Evolutionary conservation across 2,797 vertebrate species (phyloP).

Genomic region (Erithacus rubecula): DNA sequence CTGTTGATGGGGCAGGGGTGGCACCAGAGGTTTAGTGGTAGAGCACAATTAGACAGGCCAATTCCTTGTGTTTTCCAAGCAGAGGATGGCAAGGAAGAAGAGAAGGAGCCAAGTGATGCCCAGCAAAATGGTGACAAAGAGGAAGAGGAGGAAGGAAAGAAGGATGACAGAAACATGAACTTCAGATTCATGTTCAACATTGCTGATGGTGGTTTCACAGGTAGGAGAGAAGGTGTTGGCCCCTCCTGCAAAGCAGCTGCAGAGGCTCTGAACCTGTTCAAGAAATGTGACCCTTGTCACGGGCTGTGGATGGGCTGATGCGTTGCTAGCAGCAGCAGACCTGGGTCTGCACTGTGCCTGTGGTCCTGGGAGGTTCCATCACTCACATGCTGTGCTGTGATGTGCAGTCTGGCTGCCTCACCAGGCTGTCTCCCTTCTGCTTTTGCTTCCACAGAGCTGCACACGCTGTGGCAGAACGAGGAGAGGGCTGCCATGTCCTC

Average conservation of each 20-base stretch:
- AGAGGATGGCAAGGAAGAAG: conserved; percentile 80
- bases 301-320: background rate
- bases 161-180: conserved; percentile 86
- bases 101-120: conserved; percentile 81
- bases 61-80: background rate
- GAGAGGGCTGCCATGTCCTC: conserved; percentile 93
- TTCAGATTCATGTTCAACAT: conserved; percentile 99
- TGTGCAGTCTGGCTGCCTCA: background rate
- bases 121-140: conserved; percentile 92
- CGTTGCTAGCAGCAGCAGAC: background rate
- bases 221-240: conserved; percentile 51
- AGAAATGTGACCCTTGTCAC: fast-evolving
- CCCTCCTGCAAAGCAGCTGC: background rate
- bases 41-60: background rate
- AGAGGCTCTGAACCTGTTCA: background rate
- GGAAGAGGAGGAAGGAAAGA: conserved; percentile 86
- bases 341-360: fast-evolving
- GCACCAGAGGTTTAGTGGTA: background rate
- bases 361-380: fast-evolving
- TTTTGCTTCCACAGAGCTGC: conserved; percentile 82
- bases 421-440: background rate
- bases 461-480: conserved; percentile 98
- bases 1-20: background rate
- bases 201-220: conserved; percentile 96
- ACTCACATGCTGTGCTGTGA: fast-evolving